Conservation (phyloP, 1,140 invertebrate species). For the Galleria mellonella region DNA sequence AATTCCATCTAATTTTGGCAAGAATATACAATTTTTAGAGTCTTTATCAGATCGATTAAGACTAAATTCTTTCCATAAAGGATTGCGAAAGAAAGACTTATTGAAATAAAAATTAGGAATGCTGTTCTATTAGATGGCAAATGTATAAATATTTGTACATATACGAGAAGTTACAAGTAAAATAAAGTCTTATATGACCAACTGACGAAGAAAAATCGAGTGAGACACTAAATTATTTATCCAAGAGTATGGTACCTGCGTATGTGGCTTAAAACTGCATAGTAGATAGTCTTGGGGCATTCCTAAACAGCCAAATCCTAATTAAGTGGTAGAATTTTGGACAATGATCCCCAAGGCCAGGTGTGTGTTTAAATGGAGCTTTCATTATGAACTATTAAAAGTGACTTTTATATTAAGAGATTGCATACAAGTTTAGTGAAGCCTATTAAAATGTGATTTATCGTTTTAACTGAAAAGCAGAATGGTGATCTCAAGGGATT, state of each 20-base stretch:
- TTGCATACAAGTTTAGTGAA: slow-evolving; percentile 33
- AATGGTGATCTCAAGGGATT: slow-evolving; percentile 57
- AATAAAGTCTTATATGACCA: slow-evolving; percentile 3
- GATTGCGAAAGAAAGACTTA: neutral
- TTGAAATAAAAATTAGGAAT: neutral
- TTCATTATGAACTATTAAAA: neutral
- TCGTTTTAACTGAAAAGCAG: slow-evolving; percentile 32
- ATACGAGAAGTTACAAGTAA: neutral
- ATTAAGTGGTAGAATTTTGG: slow-evolving; percentile 30
- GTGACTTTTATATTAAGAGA: slow-evolving; percentile 26
- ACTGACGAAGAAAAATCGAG: slow-evolving; percentile 13
- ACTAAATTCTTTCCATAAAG: no score
- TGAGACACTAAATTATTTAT: slow-evolving; percentile 25
- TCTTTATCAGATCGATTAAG: neutral
- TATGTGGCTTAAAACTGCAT: slow-evolving; percentile 43
- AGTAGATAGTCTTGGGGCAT: slow-evolving; percentile 19
- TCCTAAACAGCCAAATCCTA: slow-evolving; percentile 40
- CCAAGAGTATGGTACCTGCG: slow-evolving; percentile 38
- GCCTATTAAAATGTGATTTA: slow-evolving; percentile 59
- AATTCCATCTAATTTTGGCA: slow-evolving; percentile 73
- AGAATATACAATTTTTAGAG: slow-evolving; percentile 42
- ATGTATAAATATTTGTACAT: slow-evolving; percentile 1
- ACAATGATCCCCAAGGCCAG: slow-evolving; percentile 11
- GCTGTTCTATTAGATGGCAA: neutral
- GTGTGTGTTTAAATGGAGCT: neutral